Base-by-base conservation (phyloP, 2,888 invertebrate species). In the Epinotia nisella region DNA sequence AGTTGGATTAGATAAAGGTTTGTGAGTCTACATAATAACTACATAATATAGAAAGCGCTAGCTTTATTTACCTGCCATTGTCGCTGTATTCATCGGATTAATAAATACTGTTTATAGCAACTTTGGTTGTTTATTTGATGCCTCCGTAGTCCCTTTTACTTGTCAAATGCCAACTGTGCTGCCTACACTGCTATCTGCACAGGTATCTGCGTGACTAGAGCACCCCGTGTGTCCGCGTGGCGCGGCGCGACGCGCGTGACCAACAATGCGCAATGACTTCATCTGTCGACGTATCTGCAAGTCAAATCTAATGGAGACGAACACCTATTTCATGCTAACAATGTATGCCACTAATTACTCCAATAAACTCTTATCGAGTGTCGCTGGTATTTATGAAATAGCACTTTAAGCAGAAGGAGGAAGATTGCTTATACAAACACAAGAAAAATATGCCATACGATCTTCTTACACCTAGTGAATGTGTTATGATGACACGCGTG, bases 231-330 rank as follows among this genome's bases (percentile, higher is more conserved):
- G 45, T 7, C 29, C 29, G 15, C 45, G 15, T 3, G 39, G 39
- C 39, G 11, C 39, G 11, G 45, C 45, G 45, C 45, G 45, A 29
- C 15, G 24, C 24, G 49, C n/a, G 49, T 24, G 61, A 41, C 15
- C n/a, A 5, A 5, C 21, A 53, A 49, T 35, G 35, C 61, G 49
- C 49, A 55, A 72, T 68, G 72, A 73, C 73, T 73, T 73, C 73
- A 69, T 73, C 68, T 73, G 73, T 45, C 4, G 41, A 19, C n/a
- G 21, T 51, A 59, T 73, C 59, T 59, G 69, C 73, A 73, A 73
- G 68, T 68, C 58, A 49, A 41, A 73, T 73, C 21, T 58, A 55
- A 73, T 69, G 69, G 69, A 73, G 73, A 73, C 69, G 19, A 53
- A 73, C 53, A 64, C 62, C 13, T 29, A 13, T 59, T 62, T 41